Evolutionary conservation across 2,888 invertebrate genomes (phyloP).

Genomic region (Pomacea canaliculata): DNA sequence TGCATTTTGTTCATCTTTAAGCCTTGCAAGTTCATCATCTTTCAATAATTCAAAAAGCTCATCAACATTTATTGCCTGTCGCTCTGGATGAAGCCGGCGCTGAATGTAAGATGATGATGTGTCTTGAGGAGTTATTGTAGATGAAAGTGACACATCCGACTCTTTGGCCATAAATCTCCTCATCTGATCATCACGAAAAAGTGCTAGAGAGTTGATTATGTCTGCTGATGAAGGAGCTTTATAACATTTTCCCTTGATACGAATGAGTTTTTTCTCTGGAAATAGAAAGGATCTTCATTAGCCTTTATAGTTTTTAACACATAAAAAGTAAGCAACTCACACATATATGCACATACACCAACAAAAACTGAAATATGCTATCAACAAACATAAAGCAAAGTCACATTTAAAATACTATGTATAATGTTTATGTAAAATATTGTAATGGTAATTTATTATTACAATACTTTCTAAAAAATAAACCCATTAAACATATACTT

Average conservation of each 20-base stretch:
- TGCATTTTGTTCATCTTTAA: not conserved
- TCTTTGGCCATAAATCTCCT: slow-evolving; percentile 28
- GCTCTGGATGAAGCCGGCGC: slow-evolving; percentile 34
- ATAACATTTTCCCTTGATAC: slow-evolving; percentile 17
- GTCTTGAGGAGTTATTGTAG: not conserved
- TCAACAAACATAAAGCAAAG: no score
- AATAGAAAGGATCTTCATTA: not conserved
- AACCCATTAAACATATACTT: no score
- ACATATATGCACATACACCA: not conserved
- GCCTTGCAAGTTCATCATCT: slow-evolving; percentile 24
- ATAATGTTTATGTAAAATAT: no score
- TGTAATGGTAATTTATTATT: no score
- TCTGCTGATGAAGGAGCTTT: slow-evolving; percentile 33
- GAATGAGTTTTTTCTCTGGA: slow-evolving; percentile 31
- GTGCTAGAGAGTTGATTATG: slow-evolving; percentile 35
- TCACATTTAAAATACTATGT: no score
- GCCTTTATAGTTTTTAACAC: not conserved
- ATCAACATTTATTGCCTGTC: slow-evolving; percentile 31
- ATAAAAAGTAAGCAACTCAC: not conserved
- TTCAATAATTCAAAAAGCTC: slow-evolving; percentile 34
- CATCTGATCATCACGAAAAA: slow-evolving; percentile 36
- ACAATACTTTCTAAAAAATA: no score
- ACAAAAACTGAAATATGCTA: no score
- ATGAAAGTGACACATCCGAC: not conserved
- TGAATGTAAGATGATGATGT: slow-evolving; percentile 25